A percentile compares a stretch with the other conserved stretches of the same genome.
Evolutionary conservation across 2,113 vertebrate species (phyloP).

Genomic region (Psittacula cyanocephala): DNA sequence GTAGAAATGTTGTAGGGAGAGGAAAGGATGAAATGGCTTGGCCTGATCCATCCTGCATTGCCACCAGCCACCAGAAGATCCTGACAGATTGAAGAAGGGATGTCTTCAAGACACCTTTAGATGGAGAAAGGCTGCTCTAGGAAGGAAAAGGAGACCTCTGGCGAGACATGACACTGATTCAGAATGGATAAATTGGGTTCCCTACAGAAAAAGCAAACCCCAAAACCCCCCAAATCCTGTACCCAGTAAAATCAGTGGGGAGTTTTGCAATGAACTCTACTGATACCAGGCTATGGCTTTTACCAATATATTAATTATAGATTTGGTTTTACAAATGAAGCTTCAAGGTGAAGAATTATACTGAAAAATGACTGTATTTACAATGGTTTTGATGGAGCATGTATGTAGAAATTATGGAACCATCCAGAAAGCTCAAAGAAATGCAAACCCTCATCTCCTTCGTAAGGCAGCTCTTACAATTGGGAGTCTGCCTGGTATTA

Average conservation of each 20-base stretch:
- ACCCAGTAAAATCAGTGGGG: slow-evolving; percentile 47
- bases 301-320: slow-evolving; percentile 15
- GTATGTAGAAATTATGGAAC: background rate
- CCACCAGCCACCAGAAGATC: background rate
- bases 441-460: background rate
- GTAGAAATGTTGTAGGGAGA: background rate
- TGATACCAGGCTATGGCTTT: slow-evolving; percentile 67
- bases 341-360: background rate
- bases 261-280: slow-evolving; percentile 61
- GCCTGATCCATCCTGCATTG: background rate
- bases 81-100: background rate
- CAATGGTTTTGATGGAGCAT: background rate
- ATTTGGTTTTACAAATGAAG: slow-evolving; percentile 26
- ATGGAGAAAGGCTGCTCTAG: background rate
- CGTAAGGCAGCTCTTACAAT: background rate
- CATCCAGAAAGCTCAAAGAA: background rate
- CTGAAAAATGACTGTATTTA: slow-evolving; percentile 12
- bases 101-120: background rate
- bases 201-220: background rate
- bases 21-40: background rate
- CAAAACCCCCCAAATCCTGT: background rate
- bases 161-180: background rate
- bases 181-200: background rate
- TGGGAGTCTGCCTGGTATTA: background rate
- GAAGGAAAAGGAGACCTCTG: background rate